phyloP scores from a whole-genome alignment of 2,113 vertebrate species.

The Grammomys dolichurus region DNA sequence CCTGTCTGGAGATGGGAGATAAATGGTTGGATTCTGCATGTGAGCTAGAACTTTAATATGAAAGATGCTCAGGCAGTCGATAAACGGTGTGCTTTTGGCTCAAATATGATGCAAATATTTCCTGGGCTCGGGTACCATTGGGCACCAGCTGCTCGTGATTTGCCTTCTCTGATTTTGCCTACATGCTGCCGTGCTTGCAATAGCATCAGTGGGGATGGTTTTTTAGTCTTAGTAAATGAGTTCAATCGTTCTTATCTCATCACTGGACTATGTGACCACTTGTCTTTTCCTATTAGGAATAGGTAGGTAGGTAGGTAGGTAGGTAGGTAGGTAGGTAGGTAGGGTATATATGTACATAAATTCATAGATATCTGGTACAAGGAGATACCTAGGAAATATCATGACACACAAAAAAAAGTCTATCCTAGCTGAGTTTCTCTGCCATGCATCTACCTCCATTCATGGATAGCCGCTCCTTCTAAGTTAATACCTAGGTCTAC shows the following conservation, averaged over 20 bases:
- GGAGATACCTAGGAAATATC: not conserved
- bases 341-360: no score
- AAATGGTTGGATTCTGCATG: not conserved
- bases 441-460: no score
- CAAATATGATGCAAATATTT: constrained; percentile 64
- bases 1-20: not conserved
- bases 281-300: not conserved
- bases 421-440: not conserved
- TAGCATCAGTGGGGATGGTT: not conserved
- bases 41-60: not conserved
- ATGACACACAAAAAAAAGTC: not conserved
- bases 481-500: not conserved
- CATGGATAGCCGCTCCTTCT: not conserved
- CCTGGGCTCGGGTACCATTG: constrained; percentile 10
- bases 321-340: not conserved
- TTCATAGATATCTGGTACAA: not conserved
- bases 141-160: constrained; percentile 10
- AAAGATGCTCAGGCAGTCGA: not conserved
- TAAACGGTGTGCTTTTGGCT: not conserved
- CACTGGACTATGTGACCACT: not conserved
- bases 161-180: constrained; percentile 68
- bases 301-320: not conserved
- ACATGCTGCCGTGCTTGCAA: not conserved
- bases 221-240: not conserved
- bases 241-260: not conserved